Evolutionary conservation across 2,797 vertebrate genomes (phyloP), one percentile per base, ranked within the genome.

Genomic region (Pelobates cultripes): DNA sequence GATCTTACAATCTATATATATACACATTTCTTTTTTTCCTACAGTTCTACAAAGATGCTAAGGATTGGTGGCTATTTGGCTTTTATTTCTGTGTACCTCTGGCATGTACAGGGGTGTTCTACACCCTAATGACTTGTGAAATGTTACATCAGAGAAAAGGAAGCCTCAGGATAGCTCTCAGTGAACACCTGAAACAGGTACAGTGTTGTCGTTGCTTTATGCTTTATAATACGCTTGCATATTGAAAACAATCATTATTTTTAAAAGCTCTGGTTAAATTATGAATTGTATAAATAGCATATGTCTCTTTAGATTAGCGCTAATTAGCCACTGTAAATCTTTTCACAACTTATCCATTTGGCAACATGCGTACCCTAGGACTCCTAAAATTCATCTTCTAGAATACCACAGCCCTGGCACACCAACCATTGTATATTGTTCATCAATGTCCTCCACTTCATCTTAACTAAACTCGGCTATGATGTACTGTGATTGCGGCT

Each of bases 121-220:
- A 99, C 87, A 96, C 97, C 0, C 90, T 98, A 86, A 99, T 99
- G 98, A 98, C 97, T 12, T 94, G 92, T 80, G 97, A 99, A 93
- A 99, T 99, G 98, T 89, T 99, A 71, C 96, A 95, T 89, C 96
- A 95, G 90, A 94, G 97, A 87, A 98, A 98, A 0, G 97, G 97
- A 88, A 97, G 94, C 88, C 90, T 99, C 78, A 93, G 97, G 82
- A 99, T 99, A 0, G 97, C 94, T 67, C 96, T 99, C 85, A 99
- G 95, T 51, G 98, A 99, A 87, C 98, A 99, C 86, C 96, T 99
- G 63, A 99, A 98, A 90, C 98, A 99, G 97, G 98, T 99, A 86
- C 13, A 14, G 9, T 7, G 55, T 51, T 51, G 10, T 51, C 47
- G 5, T 10, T 51, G 10, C 47, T 51, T 28, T 51, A 51, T 51